Base-by-base conservation (phyloP, 2,113 vertebrate genomes). In the Benitochromis conjunctus region DNA sequence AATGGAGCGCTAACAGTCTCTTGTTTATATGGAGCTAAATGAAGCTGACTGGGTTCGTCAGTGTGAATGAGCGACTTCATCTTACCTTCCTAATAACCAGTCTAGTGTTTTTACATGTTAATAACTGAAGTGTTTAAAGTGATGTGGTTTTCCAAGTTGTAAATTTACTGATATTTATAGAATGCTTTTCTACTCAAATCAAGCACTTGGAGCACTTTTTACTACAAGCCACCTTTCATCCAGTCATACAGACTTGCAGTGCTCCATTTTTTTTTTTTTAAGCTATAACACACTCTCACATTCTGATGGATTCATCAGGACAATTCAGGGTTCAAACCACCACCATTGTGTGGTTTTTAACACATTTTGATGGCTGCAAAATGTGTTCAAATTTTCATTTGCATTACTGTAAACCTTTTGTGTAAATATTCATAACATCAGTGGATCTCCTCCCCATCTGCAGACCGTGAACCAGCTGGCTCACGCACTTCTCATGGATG, bases 401-500 rank as follows among this genome's bases (percentile, higher is more conserved):
- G 16, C 3, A 6, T 54, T n/a, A 19, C 51, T 43, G 54, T 31
- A 31, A 66, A 10, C 19, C 9, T 18, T 38, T 60, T 62, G 18
- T 16, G 12, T 80, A 8, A 64, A 13, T 46, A 55, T 46, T 16
- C 7, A 16, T 71, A 38, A 79, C 14, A 2, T 60, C 4, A 43
- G 24, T 81, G 8, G 55, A 34, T 81, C 80, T 26, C 12, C 41
- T 62, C 53, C 55, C 74, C 7, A 26, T 88, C 82, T 93, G 34
- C 81, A 99, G 99, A 99, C 98, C 1, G 99, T 99, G 79, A 99
- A 99, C 95, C 99, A 99, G 92, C 95, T 99, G 90, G 99, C 98
- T 53, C 98, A 99, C 1, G 99, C 99, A 0, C 97, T 99, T 74
- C 99, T 99, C 92, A 99, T 99, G 98, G 98, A 99, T 86, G 97